A percentile compares a stretch with the other conserved stretches of the same genome.
phyloP scores from a whole-genome alignment of 2,888 invertebrate species.

The Fragum whitleyi region DNA sequence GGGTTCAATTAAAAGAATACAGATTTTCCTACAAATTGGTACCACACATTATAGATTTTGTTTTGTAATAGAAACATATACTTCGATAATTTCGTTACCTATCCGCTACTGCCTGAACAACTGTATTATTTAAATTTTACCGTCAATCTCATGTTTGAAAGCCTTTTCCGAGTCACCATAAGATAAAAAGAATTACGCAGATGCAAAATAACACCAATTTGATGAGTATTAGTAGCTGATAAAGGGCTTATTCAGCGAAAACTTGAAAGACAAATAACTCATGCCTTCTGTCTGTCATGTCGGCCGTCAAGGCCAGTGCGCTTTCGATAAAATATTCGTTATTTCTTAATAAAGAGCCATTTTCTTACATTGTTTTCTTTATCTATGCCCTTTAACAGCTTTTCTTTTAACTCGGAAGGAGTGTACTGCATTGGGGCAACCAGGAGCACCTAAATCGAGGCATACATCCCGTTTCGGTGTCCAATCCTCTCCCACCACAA shows the following conservation, averaged over 20 bases:
- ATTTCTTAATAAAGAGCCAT: constrained; percentile 28
- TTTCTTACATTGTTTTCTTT: constrained; percentile 98
- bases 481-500: constrained; percentile 86
- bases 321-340: constrained; percentile 31
- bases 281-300: constrained; percentile 44
- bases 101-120: too few species aligned
- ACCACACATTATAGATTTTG: too few species aligned
- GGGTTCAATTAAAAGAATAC: too few species aligned
- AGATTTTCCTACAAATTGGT: too few species aligned
- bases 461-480: constrained; percentile 86
- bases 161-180: background rate
- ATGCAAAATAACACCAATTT: too few species aligned
- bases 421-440: constrained; percentile 87
- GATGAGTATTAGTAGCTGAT: background rate
- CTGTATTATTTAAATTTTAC: too few species aligned
- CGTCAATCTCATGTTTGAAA: too few species aligned
- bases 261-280: background rate
- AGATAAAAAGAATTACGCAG: background rate
- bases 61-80: too few species aligned
- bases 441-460: constrained; percentile 86
- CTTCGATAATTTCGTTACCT: too few species aligned
- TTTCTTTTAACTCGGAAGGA: constrained; percentile 93
- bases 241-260: background rate
- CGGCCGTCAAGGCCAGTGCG: constrained; percentile 55
- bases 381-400: constrained; percentile 98